A percentile compares a stretch with the other conserved stretches of the same genome.
Evolutionary conservation across 2,797 vertebrate genomes (phyloP).

Genomic region (Pipistrellus kuhlii): DNA sequence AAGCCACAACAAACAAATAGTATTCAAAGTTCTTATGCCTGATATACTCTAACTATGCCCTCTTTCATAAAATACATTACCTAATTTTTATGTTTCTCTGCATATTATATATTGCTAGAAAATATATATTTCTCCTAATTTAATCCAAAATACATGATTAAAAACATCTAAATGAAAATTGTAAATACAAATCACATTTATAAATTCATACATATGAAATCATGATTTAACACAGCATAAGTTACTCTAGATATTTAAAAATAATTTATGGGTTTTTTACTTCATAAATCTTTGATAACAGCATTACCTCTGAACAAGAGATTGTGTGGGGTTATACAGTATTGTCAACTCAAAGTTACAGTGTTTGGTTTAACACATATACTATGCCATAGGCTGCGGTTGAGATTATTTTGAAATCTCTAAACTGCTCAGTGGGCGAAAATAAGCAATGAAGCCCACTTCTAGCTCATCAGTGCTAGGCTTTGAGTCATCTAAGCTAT

Average conservation of each 20-base stretch:
- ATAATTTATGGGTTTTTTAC: background rate
- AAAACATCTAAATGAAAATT: conserved; percentile 40
- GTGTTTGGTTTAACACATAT: background rate
- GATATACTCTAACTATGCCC: conserved; percentile 50
- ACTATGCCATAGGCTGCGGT: background rate
- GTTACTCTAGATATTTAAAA: background rate
- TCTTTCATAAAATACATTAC: conserved; percentile 55
- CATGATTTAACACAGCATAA: background rate
- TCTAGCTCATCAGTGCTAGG: background rate
- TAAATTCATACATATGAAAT: conserved; percentile 41
- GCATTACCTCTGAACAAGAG: background rate
- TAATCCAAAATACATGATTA: conserved; percentile 1
- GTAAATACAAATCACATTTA: background rate
- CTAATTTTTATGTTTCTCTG: conserved; percentile 42
- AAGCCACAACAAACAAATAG: conserved; percentile 74
- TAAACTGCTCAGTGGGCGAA: conserved; percentile 19
- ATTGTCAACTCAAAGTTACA: conserved; percentile 9
- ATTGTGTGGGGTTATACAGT: background rate
- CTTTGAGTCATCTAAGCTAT: conserved; percentile 19
- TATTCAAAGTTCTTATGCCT: conserved; percentile 70
- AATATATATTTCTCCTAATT: conserved; percentile 37
- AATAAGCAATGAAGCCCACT: background rate
- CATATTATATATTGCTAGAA: conserved; percentile 27
- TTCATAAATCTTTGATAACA: conserved; percentile 18
- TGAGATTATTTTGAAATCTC: conserved; percentile 54